Evolutionary conservation across 2,113 vertebrate genomes (phyloP).

Genomic region (Asarcornis scutulata): DNA sequence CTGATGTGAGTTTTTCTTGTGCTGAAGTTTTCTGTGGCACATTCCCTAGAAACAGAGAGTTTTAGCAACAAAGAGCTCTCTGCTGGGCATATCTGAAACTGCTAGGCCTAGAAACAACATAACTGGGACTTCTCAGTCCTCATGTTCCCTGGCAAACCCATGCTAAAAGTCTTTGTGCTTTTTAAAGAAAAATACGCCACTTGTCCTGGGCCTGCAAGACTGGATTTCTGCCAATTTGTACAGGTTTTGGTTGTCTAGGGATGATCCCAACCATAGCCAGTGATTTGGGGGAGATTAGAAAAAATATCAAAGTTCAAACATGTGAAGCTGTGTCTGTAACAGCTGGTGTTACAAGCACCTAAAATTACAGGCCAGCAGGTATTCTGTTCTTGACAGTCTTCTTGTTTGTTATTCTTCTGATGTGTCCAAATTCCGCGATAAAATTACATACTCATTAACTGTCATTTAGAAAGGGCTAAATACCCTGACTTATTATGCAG

Average conservation of each 20-base stretch:
- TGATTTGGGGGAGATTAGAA: neutral
- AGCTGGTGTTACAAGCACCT: neutral
- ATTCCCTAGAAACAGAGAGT: neutral
- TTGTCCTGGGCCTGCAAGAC: neutral
- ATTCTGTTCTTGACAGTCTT: neutral
- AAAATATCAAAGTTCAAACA: neutral
- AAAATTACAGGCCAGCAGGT: neutral
- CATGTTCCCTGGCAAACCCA: neutral
- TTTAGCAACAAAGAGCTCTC: conserved; percentile 17
- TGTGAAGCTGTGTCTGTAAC: neutral
- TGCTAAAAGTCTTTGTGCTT: neutral
- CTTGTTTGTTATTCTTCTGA: neutral
- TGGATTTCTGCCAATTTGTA: neutral
- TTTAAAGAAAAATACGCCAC: neutral
- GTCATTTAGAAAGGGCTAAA: neutral
- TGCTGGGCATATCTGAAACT: neutral
- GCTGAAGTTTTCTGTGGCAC: neutral
- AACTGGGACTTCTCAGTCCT: neutral
- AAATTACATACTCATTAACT: neutral
- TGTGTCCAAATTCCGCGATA: neutral
- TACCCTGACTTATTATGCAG: neutral
- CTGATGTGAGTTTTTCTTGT: neutral
- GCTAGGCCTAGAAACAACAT: neutral
- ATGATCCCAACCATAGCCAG: neutral
- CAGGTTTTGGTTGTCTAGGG: neutral